Conservation (phyloP, 2,888 invertebrate species). For the Erebia aethiops region DNA sequence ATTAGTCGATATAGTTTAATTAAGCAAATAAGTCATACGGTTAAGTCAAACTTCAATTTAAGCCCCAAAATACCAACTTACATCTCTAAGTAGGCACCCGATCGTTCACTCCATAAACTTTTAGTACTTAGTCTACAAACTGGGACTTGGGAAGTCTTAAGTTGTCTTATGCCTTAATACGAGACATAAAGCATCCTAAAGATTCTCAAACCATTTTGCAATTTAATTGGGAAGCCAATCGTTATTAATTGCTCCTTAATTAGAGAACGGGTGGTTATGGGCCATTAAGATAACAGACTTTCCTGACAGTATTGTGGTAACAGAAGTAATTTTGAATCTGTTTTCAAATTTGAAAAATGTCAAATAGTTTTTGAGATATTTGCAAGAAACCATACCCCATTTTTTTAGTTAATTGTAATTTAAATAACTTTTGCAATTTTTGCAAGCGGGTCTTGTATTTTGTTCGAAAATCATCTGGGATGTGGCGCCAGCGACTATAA, state of each 20-base stretch:
- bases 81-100: constrained; percentile 28
- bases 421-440: too few relatives aligned
- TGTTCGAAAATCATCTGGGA: too few relatives aligned
- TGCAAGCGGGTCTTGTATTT: too few relatives aligned
- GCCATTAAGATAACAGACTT: constrained; percentile 1
- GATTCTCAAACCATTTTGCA: constrained; percentile 22
- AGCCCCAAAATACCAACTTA: constrained; percentile 34
- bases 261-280: constrained; percentile 18
- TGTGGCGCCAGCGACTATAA: too few relatives aligned
- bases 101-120: constrained; percentile 31
- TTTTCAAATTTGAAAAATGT: too few relatives aligned
- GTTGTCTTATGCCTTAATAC: constrained; percentile 29
- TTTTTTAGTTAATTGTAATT: too few relatives aligned
- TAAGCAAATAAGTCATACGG: constrained; percentile 19
- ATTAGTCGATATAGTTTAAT: neutral
- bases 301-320: constrained; percentile 3
- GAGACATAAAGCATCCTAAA: constrained; percentile 17
- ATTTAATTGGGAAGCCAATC: constrained; percentile 24
- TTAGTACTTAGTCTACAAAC: constrained; percentile 32
- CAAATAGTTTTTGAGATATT: too few relatives aligned
- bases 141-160: constrained; percentile 30
- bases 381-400: too few relatives aligned
- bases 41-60: constrained; percentile 30
- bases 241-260: constrained; percentile 24
- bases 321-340: neutral